Percentiles rank a stretch among this genome's conserved stretches.
Conservation (phyloP, 2,113 vertebrate species). For the Micronisus gabar region DNA sequence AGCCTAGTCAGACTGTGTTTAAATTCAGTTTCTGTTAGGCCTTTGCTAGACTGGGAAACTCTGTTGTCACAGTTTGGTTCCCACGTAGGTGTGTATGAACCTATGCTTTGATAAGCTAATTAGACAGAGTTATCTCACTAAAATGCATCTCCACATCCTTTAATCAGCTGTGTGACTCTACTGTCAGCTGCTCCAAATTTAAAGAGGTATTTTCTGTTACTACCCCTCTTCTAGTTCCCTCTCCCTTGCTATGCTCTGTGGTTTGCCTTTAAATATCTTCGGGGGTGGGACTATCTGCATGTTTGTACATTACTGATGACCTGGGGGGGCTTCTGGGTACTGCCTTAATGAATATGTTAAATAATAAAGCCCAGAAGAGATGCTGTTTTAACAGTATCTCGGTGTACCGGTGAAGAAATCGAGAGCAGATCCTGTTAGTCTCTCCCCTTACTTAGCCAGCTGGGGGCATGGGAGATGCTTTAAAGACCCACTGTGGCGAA, state of each 20-base stretch:
- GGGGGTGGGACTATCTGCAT: background rate
- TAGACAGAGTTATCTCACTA: background rate
- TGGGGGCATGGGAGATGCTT: background rate
- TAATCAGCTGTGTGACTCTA: background rate
- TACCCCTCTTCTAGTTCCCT: background rate
- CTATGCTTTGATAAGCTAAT: conserved; percentile 37
- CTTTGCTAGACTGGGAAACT: background rate
- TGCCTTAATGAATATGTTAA: background rate
- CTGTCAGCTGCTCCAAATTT: background rate
- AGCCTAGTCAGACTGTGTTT: background rate
- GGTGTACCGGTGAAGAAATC: background rate
- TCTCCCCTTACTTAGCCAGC: background rate
- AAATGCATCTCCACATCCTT: background rate
- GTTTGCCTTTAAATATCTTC: background rate
- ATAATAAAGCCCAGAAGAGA: background rate
- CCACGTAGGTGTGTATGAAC: conserved; percentile 11
- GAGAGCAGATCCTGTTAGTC: background rate
- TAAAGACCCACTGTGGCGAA: background rate
- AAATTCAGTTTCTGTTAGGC: background rate
- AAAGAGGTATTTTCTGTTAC: background rate
- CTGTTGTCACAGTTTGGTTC: conserved; percentile 25
- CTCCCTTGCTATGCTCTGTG: background rate
- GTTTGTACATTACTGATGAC: background rate
- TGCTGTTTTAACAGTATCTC: background rate
- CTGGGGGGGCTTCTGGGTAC: background rate